A percentile compares a stretch with the other conserved stretches of the same genome.
Conservation (phyloP, 2,888 invertebrate genomes). For the Escarpia spicata region DNA sequence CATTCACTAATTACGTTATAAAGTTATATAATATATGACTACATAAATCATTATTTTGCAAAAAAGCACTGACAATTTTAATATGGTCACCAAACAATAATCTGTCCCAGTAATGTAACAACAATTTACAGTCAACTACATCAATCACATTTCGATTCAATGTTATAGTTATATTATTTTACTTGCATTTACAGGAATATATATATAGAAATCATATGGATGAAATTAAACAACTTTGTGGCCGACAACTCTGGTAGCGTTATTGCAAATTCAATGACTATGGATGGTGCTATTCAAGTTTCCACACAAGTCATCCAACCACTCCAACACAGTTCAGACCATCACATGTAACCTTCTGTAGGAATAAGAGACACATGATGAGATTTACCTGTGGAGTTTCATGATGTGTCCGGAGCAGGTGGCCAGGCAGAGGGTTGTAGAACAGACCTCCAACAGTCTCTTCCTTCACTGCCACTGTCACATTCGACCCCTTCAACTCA, state of each 20-base stretch:
- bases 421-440: slow-evolving; percentile 52
- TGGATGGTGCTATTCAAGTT: not conserved
- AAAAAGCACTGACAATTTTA: not conserved
- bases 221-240: not conserved
- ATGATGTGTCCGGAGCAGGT: slow-evolving; percentile 48
- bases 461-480: not conserved
- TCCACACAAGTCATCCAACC: not conserved
- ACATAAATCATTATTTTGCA: not conserved
- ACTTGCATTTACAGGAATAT: not conserved
- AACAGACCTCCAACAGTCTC: slow-evolving; percentile 47
- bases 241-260: not conserved
- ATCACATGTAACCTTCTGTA: not conserved
- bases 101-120: not conserved
- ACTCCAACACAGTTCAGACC: not conserved
- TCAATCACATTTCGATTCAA: not conserved
- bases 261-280: not conserved
- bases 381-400: slow-evolving; percentile 48
- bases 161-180: not conserved
- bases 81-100: too few species aligned
- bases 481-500: not conserved
- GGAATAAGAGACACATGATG: not conserved
- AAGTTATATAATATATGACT: not conserved
- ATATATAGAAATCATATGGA: not conserved
- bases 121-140: not conserved
- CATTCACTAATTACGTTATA: not conserved